These are phyloP conservation scores for Bubalus kerabau DNA, from an alignment of 2,113 vertebrate species.

Conservation along the genomic window DNA sequence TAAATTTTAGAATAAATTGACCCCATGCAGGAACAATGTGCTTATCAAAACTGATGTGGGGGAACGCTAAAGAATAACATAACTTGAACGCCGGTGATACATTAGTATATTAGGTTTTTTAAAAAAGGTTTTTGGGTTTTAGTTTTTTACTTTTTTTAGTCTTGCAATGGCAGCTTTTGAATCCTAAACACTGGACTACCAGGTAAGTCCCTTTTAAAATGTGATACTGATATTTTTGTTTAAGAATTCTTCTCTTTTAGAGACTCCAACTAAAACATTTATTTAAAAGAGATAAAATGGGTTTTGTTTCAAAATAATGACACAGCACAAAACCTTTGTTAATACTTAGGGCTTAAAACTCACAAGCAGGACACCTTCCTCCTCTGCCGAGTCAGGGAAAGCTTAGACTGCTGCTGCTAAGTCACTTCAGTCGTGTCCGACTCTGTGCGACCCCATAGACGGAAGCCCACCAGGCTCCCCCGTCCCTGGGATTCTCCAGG, in stretches of 20 bases:
- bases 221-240: background rate
- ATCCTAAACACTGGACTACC: background rate
- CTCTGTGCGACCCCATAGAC: no score
- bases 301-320: slow-evolving; percentile 16
- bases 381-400: fast-evolving
- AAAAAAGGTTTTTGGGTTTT: background rate
- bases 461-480: no score
- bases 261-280: background rate
- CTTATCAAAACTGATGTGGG: background rate
- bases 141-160: background rate
- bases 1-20: background rate
- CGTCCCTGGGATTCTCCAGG: no score
- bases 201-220: background rate
- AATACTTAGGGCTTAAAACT: background rate
- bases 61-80: background rate
- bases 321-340: background rate
- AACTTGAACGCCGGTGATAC: background rate
- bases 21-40: background rate
- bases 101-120: background rate
- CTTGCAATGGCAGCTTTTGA: background rate
- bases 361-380: background rate
- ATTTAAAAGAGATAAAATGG: background rate
- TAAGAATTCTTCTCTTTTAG: background rate
- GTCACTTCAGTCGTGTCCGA: no score
- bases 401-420: background rate